Percentiles rank a stretch among this genome's conserved stretches.
Conservation (phyloP, 2,888 invertebrate species). For the Eulithis testata region DNA sequence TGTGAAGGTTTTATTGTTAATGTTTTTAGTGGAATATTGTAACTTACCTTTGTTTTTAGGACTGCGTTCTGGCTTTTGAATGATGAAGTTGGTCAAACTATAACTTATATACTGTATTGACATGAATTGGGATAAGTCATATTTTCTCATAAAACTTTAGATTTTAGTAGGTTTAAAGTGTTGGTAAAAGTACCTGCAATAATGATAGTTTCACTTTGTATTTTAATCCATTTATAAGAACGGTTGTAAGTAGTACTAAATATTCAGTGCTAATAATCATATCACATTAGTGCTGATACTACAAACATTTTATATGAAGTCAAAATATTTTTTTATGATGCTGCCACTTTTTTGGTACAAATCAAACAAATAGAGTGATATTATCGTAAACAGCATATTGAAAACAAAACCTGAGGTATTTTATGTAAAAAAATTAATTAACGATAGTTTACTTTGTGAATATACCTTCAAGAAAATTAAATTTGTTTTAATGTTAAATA, state of each 20-base stretch:
- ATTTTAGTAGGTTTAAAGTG: slow-evolving; percentile 28
- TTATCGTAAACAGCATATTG: slow-evolving; percentile 16
- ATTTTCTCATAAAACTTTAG: slow-evolving; percentile 26
- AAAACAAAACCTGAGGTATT: slow-evolving; percentile 36
- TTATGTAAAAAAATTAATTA: slow-evolving; percentile 54
- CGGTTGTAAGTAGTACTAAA: slow-evolving; percentile 5
- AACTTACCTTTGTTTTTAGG: too few species aligned
- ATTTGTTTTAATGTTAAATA: slow-evolving; percentile 22
- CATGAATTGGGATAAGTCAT: slow-evolving; percentile 16
- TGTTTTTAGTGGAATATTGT: too few species aligned
- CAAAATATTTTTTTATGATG: not conserved
- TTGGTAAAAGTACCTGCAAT: slow-evolving; percentile 3
- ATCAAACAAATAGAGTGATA: slow-evolving; percentile 27
- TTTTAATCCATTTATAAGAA: not conserved
- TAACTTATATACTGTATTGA: slow-evolving; percentile 15
- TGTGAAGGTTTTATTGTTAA: too few species aligned
- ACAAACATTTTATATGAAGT: slow-evolving; percentile 1
- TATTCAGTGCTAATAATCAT: not conserved
- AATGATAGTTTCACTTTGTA: slow-evolving; percentile 3
- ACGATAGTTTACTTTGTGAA: slow-evolving; percentile 52
- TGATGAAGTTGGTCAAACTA: slow-evolving; percentile 3
- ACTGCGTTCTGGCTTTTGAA: slow-evolving; percentile 5
- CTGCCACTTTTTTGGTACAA: slow-evolving; percentile 17
- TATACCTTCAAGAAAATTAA: slow-evolving; percentile 44
- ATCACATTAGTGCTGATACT: not conserved